Conservation (phyloP, 1,140 invertebrate species). For the Hyposmocoma kahamanoa region DNA sequence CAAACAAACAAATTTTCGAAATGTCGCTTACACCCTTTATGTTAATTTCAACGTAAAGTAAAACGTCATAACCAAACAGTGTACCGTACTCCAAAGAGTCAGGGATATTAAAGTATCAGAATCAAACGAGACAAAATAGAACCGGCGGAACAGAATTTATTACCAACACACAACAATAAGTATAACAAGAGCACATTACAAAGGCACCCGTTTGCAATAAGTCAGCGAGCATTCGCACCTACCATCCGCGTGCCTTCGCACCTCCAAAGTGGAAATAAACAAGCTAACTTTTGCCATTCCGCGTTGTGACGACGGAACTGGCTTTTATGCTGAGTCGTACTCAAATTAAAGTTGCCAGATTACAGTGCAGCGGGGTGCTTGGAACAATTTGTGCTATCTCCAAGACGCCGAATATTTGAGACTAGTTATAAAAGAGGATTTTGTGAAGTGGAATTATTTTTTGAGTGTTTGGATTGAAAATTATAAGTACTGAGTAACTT, state of each 20-base stretch:
- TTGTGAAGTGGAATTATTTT: no score
- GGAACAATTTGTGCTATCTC: constrained; percentile 15
- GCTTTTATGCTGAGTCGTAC: constrained; percentile 33
- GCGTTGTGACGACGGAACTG: constrained; percentile 28
- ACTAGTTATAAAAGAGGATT: constrained; percentile 2
- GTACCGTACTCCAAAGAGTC: no score
- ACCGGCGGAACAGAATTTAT: no score
- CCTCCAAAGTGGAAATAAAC: constrained; percentile 53
- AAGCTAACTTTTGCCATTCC: constrained; percentile 57
- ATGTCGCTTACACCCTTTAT: no score
- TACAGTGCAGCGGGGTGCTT: constrained; percentile 19
- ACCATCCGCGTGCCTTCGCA: constrained; percentile 36
- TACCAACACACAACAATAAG: constrained; percentile 2
- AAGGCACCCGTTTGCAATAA: constrained; percentile 27
- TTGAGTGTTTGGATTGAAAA: no score
- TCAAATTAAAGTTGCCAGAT: constrained; percentile 49
- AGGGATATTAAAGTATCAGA: no score
- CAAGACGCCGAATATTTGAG: constrained; percentile 2
- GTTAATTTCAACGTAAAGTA: no score
- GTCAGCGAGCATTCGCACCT: constrained; percentile 41
- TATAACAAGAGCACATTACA: constrained; percentile 4
- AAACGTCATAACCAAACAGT: no score
- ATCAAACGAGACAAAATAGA: no score
- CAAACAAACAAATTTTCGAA: no score
- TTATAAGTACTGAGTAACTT: no score